Percentiles rank a stretch among this genome's conserved stretches.
phyloP scores from a whole-genome alignment of 1,140 invertebrate species.

The Argopecten irradians region DNA sequence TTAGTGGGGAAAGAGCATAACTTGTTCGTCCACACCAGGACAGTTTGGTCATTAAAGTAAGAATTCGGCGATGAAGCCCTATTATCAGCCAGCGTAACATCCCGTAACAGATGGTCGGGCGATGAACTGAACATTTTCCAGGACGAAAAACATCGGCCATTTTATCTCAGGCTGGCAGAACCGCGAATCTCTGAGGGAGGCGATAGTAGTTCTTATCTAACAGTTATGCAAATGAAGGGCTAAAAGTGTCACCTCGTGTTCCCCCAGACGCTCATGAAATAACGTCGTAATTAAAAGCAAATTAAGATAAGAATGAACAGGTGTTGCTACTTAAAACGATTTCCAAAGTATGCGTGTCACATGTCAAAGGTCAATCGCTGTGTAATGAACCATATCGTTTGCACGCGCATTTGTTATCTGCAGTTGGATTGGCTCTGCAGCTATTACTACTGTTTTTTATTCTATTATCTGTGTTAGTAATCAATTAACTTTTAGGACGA shows the following conservation, averaged over 20 bases:
- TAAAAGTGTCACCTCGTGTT: background rate
- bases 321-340: constrained; percentile 21
- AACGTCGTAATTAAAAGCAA: background rate
- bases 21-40: too few relatives aligned
- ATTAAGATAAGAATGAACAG: background rate
- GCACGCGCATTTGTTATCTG: constrained; percentile 5
- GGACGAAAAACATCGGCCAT: background rate
- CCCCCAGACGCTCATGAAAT: constrained; percentile 19
- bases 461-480: background rate
- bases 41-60: background rate
- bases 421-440: background rate
- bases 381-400: constrained; percentile 7
- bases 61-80: background rate
- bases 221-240: background rate
- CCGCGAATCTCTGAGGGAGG: constrained; percentile 12
- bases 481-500: background rate
- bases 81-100: background rate
- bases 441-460: background rate
- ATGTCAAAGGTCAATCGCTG: constrained; percentile 20
- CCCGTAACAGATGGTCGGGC: background rate
- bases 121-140: background rate
- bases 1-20: background rate
- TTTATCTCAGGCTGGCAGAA: background rate
- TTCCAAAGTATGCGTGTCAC: constrained; percentile 13
- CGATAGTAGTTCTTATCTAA: background rate